Percentiles rank a stretch among this genome's conserved stretches.
These are phyloP conservation scores for Lasius platythorax DNA, from an alignment of 2,888 invertebrate species.

Conservation along the genomic window DNA sequence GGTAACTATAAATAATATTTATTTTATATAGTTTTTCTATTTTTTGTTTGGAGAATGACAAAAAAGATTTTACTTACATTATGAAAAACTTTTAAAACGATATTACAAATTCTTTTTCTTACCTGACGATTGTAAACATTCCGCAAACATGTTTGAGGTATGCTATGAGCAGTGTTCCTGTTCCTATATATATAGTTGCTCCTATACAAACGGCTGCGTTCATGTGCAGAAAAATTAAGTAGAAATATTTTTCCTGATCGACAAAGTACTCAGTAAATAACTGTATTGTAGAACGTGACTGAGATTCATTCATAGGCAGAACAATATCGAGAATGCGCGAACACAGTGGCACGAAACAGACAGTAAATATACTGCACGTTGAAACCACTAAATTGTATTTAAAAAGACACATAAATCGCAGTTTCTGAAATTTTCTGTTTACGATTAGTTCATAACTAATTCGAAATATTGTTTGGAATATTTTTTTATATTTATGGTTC, in stretches of 20 bases:
- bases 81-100: too few species aligned
- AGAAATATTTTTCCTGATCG: background rate
- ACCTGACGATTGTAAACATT: conserved; percentile 27
- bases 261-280: background rate
- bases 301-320: conserved; percentile 1
- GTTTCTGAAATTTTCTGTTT: background rate
- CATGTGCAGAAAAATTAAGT: background rate
- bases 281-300: background rate
- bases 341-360: background rate
- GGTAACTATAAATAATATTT: background rate
- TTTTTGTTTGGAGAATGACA: background rate
- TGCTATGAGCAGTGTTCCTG: background rate
- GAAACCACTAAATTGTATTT: background rate
- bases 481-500: too few species aligned
- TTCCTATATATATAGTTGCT: background rate
- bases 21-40: background rate
- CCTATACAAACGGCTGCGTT: background rate
- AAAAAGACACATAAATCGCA: background rate
- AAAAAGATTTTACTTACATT: background rate
- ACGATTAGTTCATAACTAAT: too few species aligned
- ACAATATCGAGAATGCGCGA: background rate
- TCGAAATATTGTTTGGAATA: too few species aligned
- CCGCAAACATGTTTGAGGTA: background rate
- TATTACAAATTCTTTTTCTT: background rate
- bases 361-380: too few species aligned